Conservation (phyloP, 2,797 vertebrate species). For the Sebastes matsubarae region DNA sequence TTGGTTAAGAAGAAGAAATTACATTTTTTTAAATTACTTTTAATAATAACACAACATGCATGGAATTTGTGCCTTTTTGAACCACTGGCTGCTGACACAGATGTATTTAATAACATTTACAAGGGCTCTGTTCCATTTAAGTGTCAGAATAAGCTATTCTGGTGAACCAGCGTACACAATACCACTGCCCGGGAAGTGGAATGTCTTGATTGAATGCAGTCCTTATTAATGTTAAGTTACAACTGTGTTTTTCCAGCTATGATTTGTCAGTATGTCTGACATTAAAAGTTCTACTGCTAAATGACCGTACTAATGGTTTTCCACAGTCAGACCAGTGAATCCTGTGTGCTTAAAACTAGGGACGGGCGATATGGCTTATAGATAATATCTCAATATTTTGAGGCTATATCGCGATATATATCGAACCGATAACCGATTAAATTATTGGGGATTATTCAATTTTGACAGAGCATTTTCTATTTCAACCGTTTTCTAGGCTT, state of each 20-base stretch:
- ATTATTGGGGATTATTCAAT: no score
- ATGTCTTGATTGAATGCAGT: not conserved
- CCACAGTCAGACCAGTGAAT: not conserved
- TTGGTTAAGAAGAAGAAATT: not conserved
- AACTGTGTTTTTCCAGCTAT: not conserved
- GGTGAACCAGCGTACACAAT: not conserved
- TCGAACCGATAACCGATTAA: no score
- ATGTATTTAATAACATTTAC: not conserved
- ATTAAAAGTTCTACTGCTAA: not conserved
- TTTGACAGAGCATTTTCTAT: no score
- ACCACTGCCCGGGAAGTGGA: not conserved
- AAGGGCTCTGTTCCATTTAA: no score
- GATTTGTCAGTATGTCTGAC: not conserved
- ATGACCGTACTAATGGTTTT: not conserved
- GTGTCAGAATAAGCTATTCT: not conserved
- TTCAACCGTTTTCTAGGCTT: no score
- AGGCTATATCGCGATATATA: no score
- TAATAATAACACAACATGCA: not conserved
- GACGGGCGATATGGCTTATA: no score
- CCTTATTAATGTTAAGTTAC: not conserved
- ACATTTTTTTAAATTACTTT: not conserved
- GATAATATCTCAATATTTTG: no score
- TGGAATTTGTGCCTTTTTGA: not conserved
- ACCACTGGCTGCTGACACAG: not conserved
- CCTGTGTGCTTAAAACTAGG: no score